phyloP scores from a whole-genome alignment of 2,113 vertebrate species.

The Trachemys scripta region DNA sequence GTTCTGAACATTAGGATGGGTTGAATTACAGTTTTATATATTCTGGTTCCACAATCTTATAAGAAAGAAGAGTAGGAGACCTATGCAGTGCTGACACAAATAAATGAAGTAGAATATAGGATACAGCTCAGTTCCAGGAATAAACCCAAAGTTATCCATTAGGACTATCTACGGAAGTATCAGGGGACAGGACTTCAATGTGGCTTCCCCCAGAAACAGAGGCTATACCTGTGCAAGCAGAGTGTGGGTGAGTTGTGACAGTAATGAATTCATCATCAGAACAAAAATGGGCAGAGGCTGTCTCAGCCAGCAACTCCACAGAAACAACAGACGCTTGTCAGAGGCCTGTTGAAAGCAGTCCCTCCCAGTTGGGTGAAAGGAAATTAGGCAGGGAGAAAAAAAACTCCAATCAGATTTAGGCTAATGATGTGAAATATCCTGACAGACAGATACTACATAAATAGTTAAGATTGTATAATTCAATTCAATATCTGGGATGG shows the following conservation, averaged over 20 bases:
- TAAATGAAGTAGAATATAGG: accelerated
- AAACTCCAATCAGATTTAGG: neutral
- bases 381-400: neutral
- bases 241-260: neutral
- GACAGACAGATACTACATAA: accelerated
- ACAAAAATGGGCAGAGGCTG: neutral
- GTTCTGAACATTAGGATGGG: no score
- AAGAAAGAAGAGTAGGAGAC: neutral
- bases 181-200: neutral
- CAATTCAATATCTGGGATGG: neutral
- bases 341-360: neutral
- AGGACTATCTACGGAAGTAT: neutral
- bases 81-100: neutral
- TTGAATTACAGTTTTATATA: neutral
- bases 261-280: neutral
- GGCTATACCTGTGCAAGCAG: neutral
- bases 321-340: neutral
- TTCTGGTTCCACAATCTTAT: neutral
- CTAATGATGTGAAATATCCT: neutral
- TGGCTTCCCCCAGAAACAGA: neutral
- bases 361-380: neutral
- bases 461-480: neutral
- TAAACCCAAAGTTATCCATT: neutral
- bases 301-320: neutral
- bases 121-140: neutral